Conservation (phyloP, 2,888 invertebrate species). For the Tiliacea citrago region DNA sequence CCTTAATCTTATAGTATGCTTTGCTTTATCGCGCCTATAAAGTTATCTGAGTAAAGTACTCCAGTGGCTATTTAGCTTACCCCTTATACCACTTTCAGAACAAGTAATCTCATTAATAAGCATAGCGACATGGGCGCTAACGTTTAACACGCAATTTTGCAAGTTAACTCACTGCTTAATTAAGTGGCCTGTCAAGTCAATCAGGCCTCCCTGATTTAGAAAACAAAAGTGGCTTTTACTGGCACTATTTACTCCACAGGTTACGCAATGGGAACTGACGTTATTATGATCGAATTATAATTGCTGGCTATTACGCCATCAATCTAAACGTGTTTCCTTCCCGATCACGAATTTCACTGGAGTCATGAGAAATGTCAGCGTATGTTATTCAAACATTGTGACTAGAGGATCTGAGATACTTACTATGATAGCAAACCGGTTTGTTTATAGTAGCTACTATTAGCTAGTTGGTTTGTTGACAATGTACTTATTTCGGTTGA, state of each 20-base stretch:
- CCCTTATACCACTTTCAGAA: conserved; percentile 73
- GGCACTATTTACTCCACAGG: conserved; percentile 46
- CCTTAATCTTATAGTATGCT: no score
- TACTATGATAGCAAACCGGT: conserved; percentile 77
- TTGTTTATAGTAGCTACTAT: conserved; percentile 70
- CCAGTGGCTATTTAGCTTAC: conserved; percentile 54
- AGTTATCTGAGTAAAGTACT: no score
- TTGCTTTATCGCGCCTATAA: no score
- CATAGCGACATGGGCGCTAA: conserved; percentile 71
- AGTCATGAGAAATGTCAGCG: conserved; percentile 84
- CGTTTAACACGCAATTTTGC: conserved; percentile 74
- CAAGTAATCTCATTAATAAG: conserved; percentile 79
- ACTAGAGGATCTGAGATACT: conserved; percentile 70
- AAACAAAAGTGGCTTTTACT: conserved; percentile 72
- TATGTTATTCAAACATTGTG: conserved; percentile 69
- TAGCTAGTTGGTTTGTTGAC: conserved; percentile 74
- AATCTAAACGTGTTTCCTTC: conserved; percentile 79
- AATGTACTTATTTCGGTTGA: conserved; percentile 74
- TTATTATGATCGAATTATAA: conserved; percentile 80
- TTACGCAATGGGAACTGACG: conserved; percentile 80
- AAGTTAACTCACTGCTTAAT: conserved; percentile 80
- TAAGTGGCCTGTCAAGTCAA: conserved; percentile 75
- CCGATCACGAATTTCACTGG: conserved; percentile 82
- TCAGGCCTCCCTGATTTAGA: conserved; percentile 74
- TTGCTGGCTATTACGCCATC: conserved; percentile 78